phyloP scores from a whole-genome alignment of 2,797 vertebrate genomes.

The Natrix natrix region DNA sequence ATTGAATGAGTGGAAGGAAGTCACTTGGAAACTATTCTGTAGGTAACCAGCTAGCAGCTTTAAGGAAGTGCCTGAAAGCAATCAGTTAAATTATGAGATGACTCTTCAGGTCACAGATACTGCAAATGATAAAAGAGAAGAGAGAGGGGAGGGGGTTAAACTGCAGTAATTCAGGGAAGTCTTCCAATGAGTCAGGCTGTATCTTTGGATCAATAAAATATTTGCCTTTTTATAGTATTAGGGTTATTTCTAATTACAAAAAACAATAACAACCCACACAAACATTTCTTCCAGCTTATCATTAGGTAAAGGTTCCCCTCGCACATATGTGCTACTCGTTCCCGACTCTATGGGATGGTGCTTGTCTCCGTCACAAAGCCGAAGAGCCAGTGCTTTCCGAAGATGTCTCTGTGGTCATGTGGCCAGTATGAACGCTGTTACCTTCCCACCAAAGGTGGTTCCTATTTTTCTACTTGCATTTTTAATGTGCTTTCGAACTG shows the following conservation, averaged over 20 bases:
- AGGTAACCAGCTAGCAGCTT: neutral
- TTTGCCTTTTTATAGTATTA: rapidly evolving
- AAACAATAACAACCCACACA: too few species aligned
- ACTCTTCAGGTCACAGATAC: rapidly evolving
- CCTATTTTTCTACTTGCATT: too few species aligned
- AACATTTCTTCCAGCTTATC: neutral
- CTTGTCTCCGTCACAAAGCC: too few species aligned
- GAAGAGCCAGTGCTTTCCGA: too few species aligned
- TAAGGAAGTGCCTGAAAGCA: neutral
- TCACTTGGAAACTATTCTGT: neutral
- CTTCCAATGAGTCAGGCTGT: neutral
- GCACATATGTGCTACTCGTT: too few species aligned
- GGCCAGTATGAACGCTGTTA: too few species aligned
- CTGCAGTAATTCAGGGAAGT: rapidly evolving
- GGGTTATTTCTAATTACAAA: rapidly evolving
- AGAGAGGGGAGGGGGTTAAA: neutral
- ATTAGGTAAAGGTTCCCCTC: too few species aligned
- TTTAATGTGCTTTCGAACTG: too few species aligned
- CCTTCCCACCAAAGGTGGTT: too few species aligned
- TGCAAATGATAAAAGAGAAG: rapidly evolving
- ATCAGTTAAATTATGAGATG: neutral
- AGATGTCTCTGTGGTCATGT: too few species aligned
- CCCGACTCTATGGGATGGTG: too few species aligned
- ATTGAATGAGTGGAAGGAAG: neutral
- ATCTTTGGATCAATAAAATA: neutral